These are phyloP conservation scores for Holothuria glaberrima DNA, from an alignment of 35 echinoderm and acorn worm genomes.

Conservation along the genomic window DNA sequence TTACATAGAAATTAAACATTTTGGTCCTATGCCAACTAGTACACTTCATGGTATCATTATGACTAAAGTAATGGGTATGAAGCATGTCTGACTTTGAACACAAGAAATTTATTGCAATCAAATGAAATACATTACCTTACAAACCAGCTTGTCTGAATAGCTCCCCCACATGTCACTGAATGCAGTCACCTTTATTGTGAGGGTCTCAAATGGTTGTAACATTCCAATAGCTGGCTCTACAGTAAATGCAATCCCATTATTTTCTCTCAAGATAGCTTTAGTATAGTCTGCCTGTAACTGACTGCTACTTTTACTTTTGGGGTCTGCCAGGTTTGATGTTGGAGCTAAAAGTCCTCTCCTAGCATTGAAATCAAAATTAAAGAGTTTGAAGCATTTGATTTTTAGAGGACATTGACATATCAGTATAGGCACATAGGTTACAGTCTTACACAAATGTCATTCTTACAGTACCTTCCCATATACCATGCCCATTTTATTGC, in stretches of 20 bases:
- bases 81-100: too few relatives aligned
- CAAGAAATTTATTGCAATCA: too few relatives aligned
- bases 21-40: too few relatives aligned
- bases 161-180: slow-evolving; percentile 96
- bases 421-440: too few relatives aligned
- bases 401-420: background rate
- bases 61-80: too few relatives aligned
- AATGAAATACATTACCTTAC: slow-evolving; percentile 64
- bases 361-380: background rate
- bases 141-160: slow-evolving; percentile 85
- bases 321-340: slow-evolving; percentile 89
- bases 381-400: background rate
- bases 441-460: too few relatives aligned
- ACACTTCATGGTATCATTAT: too few relatives aligned
- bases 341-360: slow-evolving; percentile 76
- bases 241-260: slow-evolving; percentile 81
- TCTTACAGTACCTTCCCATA: too few relatives aligned
- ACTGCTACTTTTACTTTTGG: slow-evolving; percentile 75
- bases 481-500: too few relatives aligned
- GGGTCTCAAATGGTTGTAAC: slow-evolving; percentile 74
- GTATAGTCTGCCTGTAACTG: slow-evolving; percentile 79
- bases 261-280: slow-evolving; percentile 85
- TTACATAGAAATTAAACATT: too few relatives aligned
- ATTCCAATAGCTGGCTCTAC: slow-evolving; percentile 81
- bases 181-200: slow-evolving; percentile 75